Evolutionary conservation across 2,888 invertebrate species (phyloP).

Genomic region (Emmelina monodactyla): DNA sequence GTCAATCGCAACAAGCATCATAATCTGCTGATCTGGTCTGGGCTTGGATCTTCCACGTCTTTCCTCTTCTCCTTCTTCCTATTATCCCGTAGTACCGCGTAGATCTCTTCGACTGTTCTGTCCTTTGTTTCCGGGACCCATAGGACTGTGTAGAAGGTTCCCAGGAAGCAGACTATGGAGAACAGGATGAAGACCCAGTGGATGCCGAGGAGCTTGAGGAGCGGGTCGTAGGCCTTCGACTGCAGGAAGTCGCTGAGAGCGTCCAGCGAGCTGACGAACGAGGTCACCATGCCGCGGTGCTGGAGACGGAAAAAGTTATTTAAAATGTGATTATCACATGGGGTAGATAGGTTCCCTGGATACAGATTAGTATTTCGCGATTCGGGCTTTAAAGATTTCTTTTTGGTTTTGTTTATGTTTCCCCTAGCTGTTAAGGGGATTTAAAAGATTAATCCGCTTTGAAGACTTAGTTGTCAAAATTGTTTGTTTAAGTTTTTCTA

Average conservation of each 20-base stretch:
- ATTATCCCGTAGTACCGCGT: constrained; percentile 40
- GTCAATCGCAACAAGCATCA: constrained; percentile 18
- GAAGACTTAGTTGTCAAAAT: too few species aligned
- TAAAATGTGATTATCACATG: too few species aligned
- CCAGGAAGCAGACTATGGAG: constrained; percentile 48
- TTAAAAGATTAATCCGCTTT: too few species aligned
- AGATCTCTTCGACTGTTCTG: constrained; percentile 46
- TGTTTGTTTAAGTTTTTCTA: too few species aligned
- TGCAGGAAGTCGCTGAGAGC: constrained; percentile 56
- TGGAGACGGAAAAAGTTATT: constrained; percentile 24
- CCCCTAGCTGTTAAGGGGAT: too few species aligned
- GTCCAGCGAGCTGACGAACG: constrained; percentile 47
- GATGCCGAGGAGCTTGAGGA: constrained; percentile 49
- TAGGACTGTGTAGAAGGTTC: constrained; percentile 46
- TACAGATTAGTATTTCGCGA: too few species aligned
- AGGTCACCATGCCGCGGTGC: constrained; percentile 57
- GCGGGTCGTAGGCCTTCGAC: constrained; percentile 52
- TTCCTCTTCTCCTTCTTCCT: constrained; percentile 47
- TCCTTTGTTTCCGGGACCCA: constrained; percentile 58
- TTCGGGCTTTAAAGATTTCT: too few species aligned
- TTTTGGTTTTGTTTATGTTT: too few species aligned
- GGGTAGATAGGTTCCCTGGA: too few species aligned
- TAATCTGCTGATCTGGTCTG: constrained; percentile 47
- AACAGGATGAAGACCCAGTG: constrained; percentile 60
- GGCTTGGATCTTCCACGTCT: constrained; percentile 32